Base-by-base conservation (phyloP, 2,888 invertebrate genomes). In the Fabriciana adippe region DNA sequence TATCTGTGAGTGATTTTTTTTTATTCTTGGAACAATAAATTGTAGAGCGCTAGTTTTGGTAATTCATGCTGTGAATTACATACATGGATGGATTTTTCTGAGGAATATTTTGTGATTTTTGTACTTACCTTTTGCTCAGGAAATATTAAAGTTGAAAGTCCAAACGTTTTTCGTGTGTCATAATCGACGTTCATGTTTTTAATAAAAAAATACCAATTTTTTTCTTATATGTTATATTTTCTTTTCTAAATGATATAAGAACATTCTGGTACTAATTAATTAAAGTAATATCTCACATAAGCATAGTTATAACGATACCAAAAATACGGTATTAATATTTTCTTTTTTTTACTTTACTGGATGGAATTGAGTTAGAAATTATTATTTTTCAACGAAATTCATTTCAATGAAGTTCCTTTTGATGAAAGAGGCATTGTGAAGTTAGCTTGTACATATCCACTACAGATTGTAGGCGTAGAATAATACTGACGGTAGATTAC, bases 111-210 rank as follows among this genome's bases (percentile, higher is more conserved):
- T 85, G 88, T 89, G 87, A 88, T 89, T 86, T 78, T 83, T 85
- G 88, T 90, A 90, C 90, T 89, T 89, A 90, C 85, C 79, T 77
- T 73, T 84, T 85, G 83, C 81, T 86, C 81, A 83, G 79, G 53
- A 61, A 62, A 64, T 56, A 26, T 60, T 55, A 21, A 55, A 72
- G 47, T 65, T 69, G 57, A 53, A 64, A 62, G 16, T 16, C 26
- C 26, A 26, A 26, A 26, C 26, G 26, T 26, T 26, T 26, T 26
- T 41, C 11, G 8, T 11, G 8, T 41, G 35, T 41, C 35, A 41
- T 41, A n/a, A 15, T 31, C 31, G 45, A 26, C 26, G 26, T 26
- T 6, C 6, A 13, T 45, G 13, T n/a, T 48, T 48, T 48, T 48
- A 5, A 11, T 57, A 15, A 5, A 45, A 18, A 56, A 8, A n/a